These are phyloP conservation scores for Xanthia togata DNA, from an alignment of 2,888 invertebrate species.

Conservation along the genomic window DNA sequence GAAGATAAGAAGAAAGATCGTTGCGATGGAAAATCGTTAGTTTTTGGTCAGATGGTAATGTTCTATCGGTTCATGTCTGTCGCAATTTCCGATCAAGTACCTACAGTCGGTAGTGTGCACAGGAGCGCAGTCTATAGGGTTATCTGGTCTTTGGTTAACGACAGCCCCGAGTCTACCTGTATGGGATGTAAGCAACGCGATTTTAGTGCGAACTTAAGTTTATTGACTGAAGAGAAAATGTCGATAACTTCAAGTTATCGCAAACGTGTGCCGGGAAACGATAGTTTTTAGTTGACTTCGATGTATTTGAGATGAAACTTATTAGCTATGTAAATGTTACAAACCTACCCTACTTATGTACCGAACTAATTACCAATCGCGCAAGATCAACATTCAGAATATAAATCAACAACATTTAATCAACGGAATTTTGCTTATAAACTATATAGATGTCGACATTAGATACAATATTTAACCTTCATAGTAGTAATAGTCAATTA, in stretches of 20 bases:
- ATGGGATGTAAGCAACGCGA: constrained; percentile 30
- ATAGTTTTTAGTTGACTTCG: constrained; percentile 17
- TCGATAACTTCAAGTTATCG: constrained; percentile 64
- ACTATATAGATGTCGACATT: background rate
- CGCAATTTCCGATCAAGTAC: background rate
- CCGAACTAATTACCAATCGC: background rate
- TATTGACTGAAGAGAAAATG: constrained; percentile 66
- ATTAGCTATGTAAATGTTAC: background rate
- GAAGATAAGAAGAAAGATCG: background rate
- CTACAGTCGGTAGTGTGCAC: constrained; percentile 10
- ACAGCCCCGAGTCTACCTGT: constrained; percentile 39
- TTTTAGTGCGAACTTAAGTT: constrained; percentile 65
- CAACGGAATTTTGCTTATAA: background rate
- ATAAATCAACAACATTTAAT: constrained; percentile 9
- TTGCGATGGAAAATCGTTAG: background rate
- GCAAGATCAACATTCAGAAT: background rate
- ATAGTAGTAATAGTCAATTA: constrained; percentile 1
- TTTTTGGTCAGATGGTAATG: background rate
- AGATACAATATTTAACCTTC: background rate
- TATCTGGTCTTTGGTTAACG: constrained; percentile 53
- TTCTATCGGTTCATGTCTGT: background rate
- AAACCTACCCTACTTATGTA: background rate
- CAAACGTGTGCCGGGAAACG: background rate
- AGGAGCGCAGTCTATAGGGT: constrained; percentile 14
- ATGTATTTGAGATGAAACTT: constrained; percentile 2